Percentiles rank a stretch among this genome's conserved stretches.
phyloP scores from a whole-genome alignment of 1,140 invertebrate genomes.

The Euura saliciscinereae region DNA sequence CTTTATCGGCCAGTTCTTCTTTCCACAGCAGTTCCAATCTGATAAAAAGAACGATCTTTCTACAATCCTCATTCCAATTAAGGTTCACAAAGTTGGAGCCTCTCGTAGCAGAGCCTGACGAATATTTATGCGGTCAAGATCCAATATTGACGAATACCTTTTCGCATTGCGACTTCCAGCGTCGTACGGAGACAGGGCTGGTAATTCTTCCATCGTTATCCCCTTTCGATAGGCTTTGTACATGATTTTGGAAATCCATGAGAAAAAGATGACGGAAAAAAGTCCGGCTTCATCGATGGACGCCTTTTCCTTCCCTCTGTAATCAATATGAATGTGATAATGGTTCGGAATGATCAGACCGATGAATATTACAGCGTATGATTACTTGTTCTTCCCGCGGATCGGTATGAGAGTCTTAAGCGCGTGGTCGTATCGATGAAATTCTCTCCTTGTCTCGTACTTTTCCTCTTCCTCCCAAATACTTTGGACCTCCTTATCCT shows the following conservation, averaged over 20 bases:
- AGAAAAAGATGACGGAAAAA: conserved; percentile 29
- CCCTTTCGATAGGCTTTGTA: conserved; percentile 23
- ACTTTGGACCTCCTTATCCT: too few species aligned
- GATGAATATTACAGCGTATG: conserved; percentile 15
- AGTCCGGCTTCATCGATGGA: conserved; percentile 37
- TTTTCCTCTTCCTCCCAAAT: too few species aligned
- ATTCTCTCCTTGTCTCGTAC: background rate
- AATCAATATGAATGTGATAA: conserved; percentile 14
- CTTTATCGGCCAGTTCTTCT: conserved; percentile 63
- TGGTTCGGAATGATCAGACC: background rate
- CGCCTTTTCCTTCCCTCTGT: conserved; percentile 28
- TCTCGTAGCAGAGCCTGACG: background rate
- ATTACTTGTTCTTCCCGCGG: conserved; percentile 32
- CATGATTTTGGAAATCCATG: conserved; percentile 22
- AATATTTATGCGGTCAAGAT: background rate
- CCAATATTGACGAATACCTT: conserved; percentile 8
- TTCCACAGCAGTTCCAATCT: conserved; percentile 62
- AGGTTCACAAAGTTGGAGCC: background rate
- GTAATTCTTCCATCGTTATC: conserved; percentile 36
- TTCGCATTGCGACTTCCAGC: conserved; percentile 18
- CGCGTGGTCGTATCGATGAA: conserved; percentile 37
- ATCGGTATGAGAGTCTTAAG: conserved; percentile 42
- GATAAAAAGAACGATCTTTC: background rate
- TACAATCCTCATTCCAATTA: background rate
- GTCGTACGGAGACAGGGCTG: conserved; percentile 34